phyloP scores from a whole-genome alignment of 2,888 invertebrate species.

The Eilema sororculum region DNA sequence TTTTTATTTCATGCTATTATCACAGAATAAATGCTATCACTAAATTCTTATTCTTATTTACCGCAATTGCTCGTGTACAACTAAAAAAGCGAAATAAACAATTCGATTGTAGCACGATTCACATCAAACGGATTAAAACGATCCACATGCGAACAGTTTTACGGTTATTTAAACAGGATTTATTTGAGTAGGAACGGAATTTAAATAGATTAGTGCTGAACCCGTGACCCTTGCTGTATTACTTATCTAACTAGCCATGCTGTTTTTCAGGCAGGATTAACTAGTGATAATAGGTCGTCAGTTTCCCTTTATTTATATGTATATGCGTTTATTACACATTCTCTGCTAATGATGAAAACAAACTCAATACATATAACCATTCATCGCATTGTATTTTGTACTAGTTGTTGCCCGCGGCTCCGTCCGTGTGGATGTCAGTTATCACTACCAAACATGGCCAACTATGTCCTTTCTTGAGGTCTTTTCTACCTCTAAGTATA shows the following conservation, averaged over 20 bases:
- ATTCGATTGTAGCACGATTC: constrained; percentile 66
- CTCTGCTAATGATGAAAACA: constrained; percentile 29
- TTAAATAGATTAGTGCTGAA: constrained; percentile 71
- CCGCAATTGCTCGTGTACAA: neutral
- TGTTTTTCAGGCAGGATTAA: constrained; percentile 49
- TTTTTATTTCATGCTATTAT: neutral
- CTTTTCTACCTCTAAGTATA: too few relatives aligned
- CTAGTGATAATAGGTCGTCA: constrained; percentile 46
- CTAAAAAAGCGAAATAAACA: constrained; percentile 36
- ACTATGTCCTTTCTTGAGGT: too few relatives aligned
- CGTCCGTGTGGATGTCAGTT: too few relatives aligned
- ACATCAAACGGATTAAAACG: constrained; percentile 71
- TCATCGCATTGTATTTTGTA: too few relatives aligned
- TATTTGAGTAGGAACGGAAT: constrained; percentile 71
- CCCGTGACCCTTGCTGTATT: constrained; percentile 57
- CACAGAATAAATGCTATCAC: too few relatives aligned
- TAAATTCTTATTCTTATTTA: neutral
- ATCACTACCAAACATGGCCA: too few relatives aligned
- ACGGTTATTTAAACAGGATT: constrained; percentile 77
- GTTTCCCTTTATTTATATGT: constrained; percentile 33
- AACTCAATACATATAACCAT: too few relatives aligned
- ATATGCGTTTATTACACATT: constrained; percentile 21
- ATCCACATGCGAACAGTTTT: constrained; percentile 70
- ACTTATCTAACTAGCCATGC: constrained; percentile 57
- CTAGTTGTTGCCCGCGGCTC: too few relatives aligned